Percentiles rank a stretch among this genome's conserved stretches.
These are phyloP conservation scores for Palythoa heliodiscus DNA, from an alignment of 92 coral and sea anemone species.

Conservation along the genomic window DNA sequence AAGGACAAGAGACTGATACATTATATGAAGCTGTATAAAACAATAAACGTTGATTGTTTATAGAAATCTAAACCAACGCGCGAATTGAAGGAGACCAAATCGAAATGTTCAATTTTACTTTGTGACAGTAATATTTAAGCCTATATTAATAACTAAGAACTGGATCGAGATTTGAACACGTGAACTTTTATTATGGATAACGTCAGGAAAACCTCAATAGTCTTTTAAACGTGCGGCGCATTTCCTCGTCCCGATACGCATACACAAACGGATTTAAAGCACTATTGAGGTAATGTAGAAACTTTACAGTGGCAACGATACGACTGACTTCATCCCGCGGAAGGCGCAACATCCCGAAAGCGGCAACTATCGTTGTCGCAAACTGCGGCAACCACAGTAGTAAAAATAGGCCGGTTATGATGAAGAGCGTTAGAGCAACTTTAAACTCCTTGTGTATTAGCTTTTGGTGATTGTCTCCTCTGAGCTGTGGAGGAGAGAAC, in stretches of 20 bases:
- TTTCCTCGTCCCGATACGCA: slow-evolving; percentile 29
- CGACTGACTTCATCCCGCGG: not conserved
- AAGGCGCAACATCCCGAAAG: slow-evolving; percentile 1
- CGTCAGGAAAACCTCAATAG: slow-evolving; percentile 2
- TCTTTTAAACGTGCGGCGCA: slow-evolving; percentile 27
- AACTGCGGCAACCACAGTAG: slow-evolving; percentile 35
- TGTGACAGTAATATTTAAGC: no score
- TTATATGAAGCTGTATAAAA: no score
- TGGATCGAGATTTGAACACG: no score
- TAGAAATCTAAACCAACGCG: no score
- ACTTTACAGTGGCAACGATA: slow-evolving; percentile 13
- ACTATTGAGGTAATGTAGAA: slow-evolving; percentile 36
- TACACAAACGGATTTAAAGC: slow-evolving; percentile 38
- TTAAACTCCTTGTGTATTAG: slow-evolving; percentile 16
- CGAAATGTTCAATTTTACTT: no score
- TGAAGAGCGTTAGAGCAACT: slow-evolving; percentile 25
- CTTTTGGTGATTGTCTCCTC: not conserved
- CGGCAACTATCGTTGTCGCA: slow-evolving; percentile 23
- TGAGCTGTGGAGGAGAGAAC: slow-evolving; percentile 6
- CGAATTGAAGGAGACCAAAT: no score
- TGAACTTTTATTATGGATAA: no score
- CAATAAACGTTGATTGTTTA: no score
- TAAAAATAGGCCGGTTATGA: slow-evolving; percentile 38
- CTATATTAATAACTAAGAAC: no score
- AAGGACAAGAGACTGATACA: no score